Evolutionary conservation across 2,797 vertebrate genomes (phyloP).

Genomic region (Chloroceryle amazona): DNA sequence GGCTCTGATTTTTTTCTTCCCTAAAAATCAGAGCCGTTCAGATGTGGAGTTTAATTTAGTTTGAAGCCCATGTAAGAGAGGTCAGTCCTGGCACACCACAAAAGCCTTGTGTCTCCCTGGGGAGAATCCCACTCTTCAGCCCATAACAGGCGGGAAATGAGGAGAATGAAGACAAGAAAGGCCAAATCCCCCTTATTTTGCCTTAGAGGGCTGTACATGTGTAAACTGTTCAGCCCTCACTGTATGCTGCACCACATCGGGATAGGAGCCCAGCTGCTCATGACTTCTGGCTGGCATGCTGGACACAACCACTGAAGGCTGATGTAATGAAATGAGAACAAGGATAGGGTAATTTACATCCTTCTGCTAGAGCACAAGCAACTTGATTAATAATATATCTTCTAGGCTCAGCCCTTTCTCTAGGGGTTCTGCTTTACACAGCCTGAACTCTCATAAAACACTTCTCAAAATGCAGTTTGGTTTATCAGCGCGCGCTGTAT

Average conservation of each 20-base stretch:
- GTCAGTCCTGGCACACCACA: not conserved
- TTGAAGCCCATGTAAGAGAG: not conserved
- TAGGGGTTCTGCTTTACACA: not conserved
- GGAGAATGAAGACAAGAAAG: not conserved
- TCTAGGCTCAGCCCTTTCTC: not conserved
- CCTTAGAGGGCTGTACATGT: not conserved
- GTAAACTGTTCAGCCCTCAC: not conserved
- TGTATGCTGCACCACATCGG: not conserved
- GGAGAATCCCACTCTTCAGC: not conserved
- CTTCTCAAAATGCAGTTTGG: not conserved
- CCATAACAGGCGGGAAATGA: rapidly evolving
- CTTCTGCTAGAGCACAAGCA: not conserved
- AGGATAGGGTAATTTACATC: not conserved
- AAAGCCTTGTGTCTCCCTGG: not conserved
- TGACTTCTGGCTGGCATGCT: not conserved
- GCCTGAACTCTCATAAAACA: not conserved
- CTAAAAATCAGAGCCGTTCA: not conserved
- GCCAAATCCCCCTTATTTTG: not conserved
- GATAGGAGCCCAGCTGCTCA: not conserved
- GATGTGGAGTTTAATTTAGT: not conserved
- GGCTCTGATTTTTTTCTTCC: not conserved
- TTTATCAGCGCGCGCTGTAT: not conserved
- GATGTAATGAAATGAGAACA: not conserved
- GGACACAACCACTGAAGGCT: not conserved
- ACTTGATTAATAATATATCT: not conserved